These are phyloP conservation scores for Drosophila paranaensis DNA, from an alignment of 2,888 invertebrate genomes.

Conservation along the genomic window DNA sequence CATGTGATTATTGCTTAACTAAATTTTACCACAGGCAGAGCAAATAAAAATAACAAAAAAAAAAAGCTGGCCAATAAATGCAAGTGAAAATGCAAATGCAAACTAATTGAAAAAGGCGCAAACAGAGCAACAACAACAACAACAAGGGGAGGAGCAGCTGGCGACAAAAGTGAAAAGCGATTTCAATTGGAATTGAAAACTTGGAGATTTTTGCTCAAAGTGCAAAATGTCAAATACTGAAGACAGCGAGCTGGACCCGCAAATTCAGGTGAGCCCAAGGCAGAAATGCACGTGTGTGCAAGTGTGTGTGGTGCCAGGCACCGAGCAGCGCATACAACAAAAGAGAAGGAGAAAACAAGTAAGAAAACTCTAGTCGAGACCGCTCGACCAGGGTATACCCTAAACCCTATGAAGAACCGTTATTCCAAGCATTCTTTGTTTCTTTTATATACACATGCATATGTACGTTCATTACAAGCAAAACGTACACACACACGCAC, in stretches of 20 bases:
- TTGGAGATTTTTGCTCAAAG: slow-evolving; percentile 29
- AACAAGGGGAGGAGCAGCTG: slow-evolving; percentile 17
- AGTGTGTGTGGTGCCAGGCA: slow-evolving; percentile 32
- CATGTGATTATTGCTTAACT: slow-evolving; percentile 40
- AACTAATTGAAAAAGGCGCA: slow-evolving; percentile 64
- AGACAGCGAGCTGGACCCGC: slow-evolving; percentile 83
- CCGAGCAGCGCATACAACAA: slow-evolving; percentile 33
- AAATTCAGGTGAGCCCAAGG: slow-evolving; percentile 81
- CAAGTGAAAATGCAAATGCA: slow-evolving; percentile 61
- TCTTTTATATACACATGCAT: too few species aligned
- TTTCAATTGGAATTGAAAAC: slow-evolving; percentile 43
- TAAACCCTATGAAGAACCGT: too few species aligned
- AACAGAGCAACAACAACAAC: slow-evolving; percentile 31
- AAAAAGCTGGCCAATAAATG: slow-evolving; percentile 42
- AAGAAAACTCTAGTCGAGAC: too few species aligned
- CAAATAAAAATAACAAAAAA: slow-evolving; percentile 15
- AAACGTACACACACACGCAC: too few species aligned
- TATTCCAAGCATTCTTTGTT: too few species aligned
- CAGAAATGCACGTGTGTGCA: slow-evolving; percentile 36
- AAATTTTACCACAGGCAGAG: slow-evolving; percentile 31
- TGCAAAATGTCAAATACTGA: slow-evolving; percentile 74
- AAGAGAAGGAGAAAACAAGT: slow-evolving; percentile 11
- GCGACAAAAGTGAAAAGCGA: slow-evolving; percentile 76
- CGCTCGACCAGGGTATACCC: too few species aligned
- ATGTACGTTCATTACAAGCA: too few species aligned